Evolutionary conservation across 2,888 invertebrate species (phyloP).

Genomic region (Cosmia trapezina): DNA sequence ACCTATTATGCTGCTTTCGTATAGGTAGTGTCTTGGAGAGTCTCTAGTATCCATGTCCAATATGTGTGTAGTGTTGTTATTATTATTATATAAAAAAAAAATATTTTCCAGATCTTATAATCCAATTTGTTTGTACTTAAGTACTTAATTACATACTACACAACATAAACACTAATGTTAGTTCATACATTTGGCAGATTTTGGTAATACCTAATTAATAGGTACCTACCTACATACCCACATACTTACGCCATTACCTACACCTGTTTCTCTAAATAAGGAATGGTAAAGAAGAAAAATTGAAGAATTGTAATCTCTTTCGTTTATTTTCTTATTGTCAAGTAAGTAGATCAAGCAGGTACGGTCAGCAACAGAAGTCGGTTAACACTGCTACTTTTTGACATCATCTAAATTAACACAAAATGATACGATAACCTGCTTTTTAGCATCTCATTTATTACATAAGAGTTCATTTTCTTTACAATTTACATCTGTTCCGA

Average conservation of each 20-base stretch:
- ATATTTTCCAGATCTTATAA: background rate
- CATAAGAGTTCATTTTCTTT: no score
- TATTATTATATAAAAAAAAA: background rate
- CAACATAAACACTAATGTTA: background rate
- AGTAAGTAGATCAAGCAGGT: background rate
- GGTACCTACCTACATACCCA: no score
- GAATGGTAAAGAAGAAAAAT: background rate
- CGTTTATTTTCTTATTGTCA: background rate
- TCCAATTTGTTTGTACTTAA: background rate
- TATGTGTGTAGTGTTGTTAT: background rate
- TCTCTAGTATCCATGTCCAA: background rate
- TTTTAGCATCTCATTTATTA: no score
- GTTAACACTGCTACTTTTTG: no score
- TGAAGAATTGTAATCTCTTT: background rate
- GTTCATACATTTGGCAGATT: background rate
- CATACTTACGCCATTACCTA: no score
- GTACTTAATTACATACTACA: background rate
- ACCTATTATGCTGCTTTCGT: constrained; percentile 16
- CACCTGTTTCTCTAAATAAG: background rate
- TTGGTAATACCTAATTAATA: background rate
- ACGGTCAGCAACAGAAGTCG: no score
- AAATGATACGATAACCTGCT: no score
- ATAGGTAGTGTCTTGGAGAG: no score
- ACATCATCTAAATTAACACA: no score
- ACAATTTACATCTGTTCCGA: no score